phyloP scores from a whole-genome alignment of 1,140 invertebrate species.

The Nebria ingens region DNA sequence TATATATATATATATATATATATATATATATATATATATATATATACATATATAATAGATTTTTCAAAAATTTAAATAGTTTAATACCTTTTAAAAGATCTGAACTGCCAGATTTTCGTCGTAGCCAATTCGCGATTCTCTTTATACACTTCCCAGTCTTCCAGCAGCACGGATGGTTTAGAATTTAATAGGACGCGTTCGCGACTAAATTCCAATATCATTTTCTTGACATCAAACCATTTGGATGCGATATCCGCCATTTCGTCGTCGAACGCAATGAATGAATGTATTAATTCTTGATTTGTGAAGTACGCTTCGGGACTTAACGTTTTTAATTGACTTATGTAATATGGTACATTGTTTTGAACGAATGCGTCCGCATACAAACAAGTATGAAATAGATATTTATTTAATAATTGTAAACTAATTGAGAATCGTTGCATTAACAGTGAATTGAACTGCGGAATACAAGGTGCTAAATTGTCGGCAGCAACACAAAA shows the following conservation, averaged over 20 bases:
- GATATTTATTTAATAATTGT: constrained; percentile 16
- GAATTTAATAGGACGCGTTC: background rate
- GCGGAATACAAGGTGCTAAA: constrained; percentile 12
- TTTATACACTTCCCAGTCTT: background rate
- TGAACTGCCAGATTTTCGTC: background rate
- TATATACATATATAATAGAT: background rate
- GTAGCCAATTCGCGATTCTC: background rate
- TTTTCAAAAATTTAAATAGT: no score
- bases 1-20: no score
- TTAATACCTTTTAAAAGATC: background rate
- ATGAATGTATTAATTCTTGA: background rate
- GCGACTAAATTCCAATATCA: background rate
- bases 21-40: background rate
- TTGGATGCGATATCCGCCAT: constrained; percentile 1
- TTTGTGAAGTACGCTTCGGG: background rate
- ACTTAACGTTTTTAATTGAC: constrained; percentile 6
- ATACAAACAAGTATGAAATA: constrained; percentile 17
- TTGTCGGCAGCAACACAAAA: constrained; percentile 18
- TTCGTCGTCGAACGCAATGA: background rate
- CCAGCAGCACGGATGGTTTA: background rate
- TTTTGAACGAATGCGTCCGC: constrained; percentile 11
- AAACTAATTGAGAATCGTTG: constrained; percentile 16
- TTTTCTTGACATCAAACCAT: background rate
- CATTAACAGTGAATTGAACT: constrained; percentile 16
- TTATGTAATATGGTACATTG: constrained; percentile 14